Conservation (phyloP, 2,888 invertebrate genomes). For the Nipponacmea schrenckii region DNA sequence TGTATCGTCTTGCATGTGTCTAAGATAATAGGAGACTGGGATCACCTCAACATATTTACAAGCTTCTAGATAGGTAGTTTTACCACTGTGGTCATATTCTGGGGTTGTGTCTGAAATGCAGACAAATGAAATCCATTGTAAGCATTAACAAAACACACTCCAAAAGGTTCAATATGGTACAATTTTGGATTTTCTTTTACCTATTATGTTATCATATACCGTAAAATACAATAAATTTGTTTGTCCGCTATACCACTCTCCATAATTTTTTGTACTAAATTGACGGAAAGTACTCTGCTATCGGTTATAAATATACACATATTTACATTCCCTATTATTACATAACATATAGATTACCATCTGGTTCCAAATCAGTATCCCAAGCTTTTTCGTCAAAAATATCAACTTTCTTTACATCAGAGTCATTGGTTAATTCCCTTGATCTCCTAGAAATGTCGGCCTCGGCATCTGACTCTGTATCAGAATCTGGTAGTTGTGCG, state of each 20-base stretch:
- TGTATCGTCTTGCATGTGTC: slow-evolving; percentile 61
- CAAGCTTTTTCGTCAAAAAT: slow-evolving; percentile 60
- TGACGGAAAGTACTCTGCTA: too few relatives aligned
- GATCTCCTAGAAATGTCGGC: slow-evolving; percentile 41
- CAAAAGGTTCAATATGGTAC: not conserved
- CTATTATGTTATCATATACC: not conserved
- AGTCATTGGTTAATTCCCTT: slow-evolving; percentile 35
- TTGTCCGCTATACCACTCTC: not conserved
- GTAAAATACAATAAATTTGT: not conserved
- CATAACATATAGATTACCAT: slow-evolving; percentile 54
- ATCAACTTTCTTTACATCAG: slow-evolving; percentile 44
- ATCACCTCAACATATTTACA: slow-evolving; percentile 62
- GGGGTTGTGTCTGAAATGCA: slow-evolving; percentile 45
- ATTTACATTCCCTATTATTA: too few relatives aligned
- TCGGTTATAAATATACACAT: too few relatives aligned
- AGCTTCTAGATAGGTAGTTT: slow-evolving; percentile 61
- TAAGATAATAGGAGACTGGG: slow-evolving; percentile 65
- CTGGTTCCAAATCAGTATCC: slow-evolving; percentile 64
- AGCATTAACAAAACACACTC: not conserved
- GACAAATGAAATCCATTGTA: not conserved
- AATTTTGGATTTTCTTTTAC: not conserved
- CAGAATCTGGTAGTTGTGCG: slow-evolving; percentile 43
- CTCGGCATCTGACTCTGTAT: slow-evolving; percentile 52
- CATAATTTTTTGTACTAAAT: too few relatives aligned
- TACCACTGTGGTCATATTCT: slow-evolving; percentile 61